A percentile compares a stretch with the other conserved stretches of the same genome.
Conservation (phyloP, 2,797 vertebrate species). For the Aulostomus chinensis region DNA sequence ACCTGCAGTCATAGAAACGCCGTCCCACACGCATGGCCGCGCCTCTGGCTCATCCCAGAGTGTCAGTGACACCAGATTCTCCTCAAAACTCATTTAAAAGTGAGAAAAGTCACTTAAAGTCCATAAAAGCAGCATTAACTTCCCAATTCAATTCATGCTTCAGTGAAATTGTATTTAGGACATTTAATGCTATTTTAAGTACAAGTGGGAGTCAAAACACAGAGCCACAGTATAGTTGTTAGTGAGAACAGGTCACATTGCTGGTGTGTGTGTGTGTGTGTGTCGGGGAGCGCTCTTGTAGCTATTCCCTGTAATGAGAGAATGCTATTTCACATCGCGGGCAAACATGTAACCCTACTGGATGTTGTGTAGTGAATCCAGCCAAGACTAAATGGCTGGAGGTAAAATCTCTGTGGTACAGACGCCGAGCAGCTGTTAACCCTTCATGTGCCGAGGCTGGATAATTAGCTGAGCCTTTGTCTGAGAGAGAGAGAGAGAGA, state of each 20-base stretch:
- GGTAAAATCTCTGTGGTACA: constrained; percentile 72
- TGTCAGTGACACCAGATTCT: too few species aligned
- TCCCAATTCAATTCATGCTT: too few species aligned
- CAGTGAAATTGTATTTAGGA: too few species aligned
- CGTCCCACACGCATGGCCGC: too few species aligned
- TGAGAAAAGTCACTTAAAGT: too few species aligned
- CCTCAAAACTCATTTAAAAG: too few species aligned
- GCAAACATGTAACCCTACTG: constrained; percentile 49
- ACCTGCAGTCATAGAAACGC: too few species aligned
- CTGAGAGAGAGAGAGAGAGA: constrained; percentile 44
- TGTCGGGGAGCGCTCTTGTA: constrained; percentile 18
- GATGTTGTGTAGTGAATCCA: constrained; percentile 59
- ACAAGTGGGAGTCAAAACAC: too few species aligned
- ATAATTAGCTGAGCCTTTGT: constrained; percentile 78
- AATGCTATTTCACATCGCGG: constrained; percentile 54
- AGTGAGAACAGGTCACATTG: constrained; percentile 23
- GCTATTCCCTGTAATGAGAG: constrained; percentile 44
- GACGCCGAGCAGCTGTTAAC: constrained; percentile 73
- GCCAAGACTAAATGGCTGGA: constrained; percentile 70
- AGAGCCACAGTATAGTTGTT: constrained; percentile 20
- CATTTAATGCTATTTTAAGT: too few species aligned
- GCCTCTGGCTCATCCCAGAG: too few species aligned
- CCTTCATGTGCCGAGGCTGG: constrained; percentile 55
- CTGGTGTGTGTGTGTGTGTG: constrained; percentile 19
- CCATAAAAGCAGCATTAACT: too few species aligned